phyloP scores from a whole-genome alignment of 2,113 vertebrate genomes.

The Alethe castanea region DNA sequence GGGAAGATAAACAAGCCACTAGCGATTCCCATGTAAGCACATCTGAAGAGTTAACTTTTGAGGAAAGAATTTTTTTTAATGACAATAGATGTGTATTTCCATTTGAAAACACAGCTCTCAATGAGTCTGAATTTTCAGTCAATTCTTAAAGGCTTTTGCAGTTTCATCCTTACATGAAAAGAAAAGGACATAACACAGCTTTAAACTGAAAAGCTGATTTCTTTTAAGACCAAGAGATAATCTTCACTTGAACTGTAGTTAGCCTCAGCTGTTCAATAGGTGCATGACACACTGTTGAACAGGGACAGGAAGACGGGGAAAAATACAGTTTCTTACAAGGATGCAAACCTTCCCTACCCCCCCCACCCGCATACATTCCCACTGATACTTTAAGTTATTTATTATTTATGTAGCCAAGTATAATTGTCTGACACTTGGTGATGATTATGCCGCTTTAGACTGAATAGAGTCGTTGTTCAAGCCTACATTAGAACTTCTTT shows the following conservation, averaged over 20 bases:
- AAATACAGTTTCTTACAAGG: not conserved
- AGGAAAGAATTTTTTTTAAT: not conserved
- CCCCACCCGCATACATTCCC: fast-evolving
- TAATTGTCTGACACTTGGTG: not conserved
- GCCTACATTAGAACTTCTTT: not conserved
- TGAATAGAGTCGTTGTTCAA: not conserved
- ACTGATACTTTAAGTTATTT: not conserved
- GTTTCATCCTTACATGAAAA: not conserved
- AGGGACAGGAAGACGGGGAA: not conserved
- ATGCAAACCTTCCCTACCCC: not conserved
- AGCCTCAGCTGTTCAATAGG: not conserved
- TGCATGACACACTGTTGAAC: not conserved
- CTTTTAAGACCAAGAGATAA: not conserved
- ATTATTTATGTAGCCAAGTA: not conserved
- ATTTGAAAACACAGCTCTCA: not conserved
- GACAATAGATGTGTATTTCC: not conserved
- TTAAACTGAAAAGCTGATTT: constrained; percentile 18
- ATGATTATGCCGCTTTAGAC: not conserved
- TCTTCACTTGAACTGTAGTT: not conserved
- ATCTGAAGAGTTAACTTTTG: not conserved
- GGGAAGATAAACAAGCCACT: not conserved
- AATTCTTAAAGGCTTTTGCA: not conserved
- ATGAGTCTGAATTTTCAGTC: not conserved
- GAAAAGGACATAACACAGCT: not conserved
- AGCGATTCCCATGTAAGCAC: not conserved